phyloP scores from a whole-genome alignment of 2,888 invertebrate species.

The Leptopilina myrica region DNA sequence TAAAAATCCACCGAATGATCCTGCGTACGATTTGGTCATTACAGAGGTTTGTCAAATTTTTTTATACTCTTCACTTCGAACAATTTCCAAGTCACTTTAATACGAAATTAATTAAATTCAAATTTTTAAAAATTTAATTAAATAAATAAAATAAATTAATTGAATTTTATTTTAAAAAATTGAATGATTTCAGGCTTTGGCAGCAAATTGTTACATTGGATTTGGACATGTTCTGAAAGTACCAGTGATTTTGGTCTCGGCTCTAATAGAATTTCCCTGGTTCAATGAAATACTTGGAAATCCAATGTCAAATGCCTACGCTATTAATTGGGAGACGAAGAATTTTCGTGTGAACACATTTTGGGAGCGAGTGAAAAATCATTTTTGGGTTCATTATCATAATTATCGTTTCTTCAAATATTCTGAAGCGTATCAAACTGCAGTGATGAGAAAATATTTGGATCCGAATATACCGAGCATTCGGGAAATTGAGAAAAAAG shows the following conservation, averaged over 20 bases:
- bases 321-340: constrained; percentile 23
- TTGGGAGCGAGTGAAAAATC: constrained; percentile 49
- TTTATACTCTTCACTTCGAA: not conserved
- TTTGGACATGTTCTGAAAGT: constrained; percentile 61
- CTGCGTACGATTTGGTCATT: constrained; percentile 33
- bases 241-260: constrained; percentile 54
- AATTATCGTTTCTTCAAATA: constrained; percentile 51
- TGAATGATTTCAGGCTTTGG: constrained; percentile 50
- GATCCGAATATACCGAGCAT: constrained; percentile 53
- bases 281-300: constrained; percentile 55
- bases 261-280: constrained; percentile 55
- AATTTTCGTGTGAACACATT: constrained; percentile 41
- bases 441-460: constrained; percentile 59
- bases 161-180: too few species aligned
- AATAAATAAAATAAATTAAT: too few species aligned
- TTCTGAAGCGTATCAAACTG: constrained; percentile 45
- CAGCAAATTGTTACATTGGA: constrained; percentile 60
- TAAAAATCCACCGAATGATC: constrained; percentile 58
- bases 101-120: too few species aligned
- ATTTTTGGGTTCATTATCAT: not conserved
- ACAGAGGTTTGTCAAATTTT: constrained; percentile 54
- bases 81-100: too few species aligned
- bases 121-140: too few species aligned
- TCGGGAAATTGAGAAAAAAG: constrained; percentile 63
- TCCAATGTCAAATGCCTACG: constrained; percentile 56